These are phyloP conservation scores for Podargus strigoides DNA, from an alignment of 2,797 vertebrate genomes.

Conservation along the genomic window DNA sequence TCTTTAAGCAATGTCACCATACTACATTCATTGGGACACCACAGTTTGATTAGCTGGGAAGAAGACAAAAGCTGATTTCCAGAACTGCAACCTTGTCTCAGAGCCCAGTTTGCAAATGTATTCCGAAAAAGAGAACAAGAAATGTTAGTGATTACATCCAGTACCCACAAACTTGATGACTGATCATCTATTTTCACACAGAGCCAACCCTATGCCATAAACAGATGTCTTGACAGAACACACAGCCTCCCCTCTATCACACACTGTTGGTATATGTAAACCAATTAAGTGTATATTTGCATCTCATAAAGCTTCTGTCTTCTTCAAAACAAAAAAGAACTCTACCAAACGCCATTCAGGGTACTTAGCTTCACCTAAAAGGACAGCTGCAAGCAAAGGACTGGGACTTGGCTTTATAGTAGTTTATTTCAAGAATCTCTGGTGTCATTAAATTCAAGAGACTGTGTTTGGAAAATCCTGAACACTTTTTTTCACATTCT, in stretches of 20 bases:
- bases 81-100: not conserved
- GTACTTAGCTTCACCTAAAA: not conserved
- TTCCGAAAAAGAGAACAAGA: not conserved
- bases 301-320: not conserved
- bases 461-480: not conserved
- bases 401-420: not conserved
- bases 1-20: not conserved
- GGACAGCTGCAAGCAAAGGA: not conserved
- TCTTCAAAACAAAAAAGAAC: not conserved
- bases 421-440: not conserved
- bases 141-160: not conserved
- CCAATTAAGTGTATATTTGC: not conserved
- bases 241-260: not conserved
- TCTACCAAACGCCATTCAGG: not conserved
- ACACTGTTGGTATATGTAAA: not conserved
- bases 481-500: not conserved
- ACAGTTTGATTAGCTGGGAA: not conserved
- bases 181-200: not conserved
- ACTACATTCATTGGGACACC: not conserved
- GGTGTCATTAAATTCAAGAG: not conserved
- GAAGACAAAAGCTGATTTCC: not conserved
- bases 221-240: not conserved
- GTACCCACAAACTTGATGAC: not conserved
- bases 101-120: not conserved
- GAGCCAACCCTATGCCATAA: not conserved